Conservation (phyloP, 2,797 vertebrate species). For the Poecilia picta region DNA sequence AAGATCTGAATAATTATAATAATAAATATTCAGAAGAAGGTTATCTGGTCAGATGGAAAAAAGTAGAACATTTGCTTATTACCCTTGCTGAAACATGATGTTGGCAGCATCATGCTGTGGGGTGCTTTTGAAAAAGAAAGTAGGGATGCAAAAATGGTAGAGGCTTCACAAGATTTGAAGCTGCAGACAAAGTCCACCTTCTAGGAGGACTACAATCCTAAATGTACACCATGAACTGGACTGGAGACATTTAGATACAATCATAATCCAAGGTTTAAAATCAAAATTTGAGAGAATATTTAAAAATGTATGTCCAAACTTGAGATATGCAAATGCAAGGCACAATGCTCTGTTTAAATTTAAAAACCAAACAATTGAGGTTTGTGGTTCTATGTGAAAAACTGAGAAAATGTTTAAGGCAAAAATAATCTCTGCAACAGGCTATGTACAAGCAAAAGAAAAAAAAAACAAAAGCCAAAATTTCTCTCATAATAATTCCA, state of each 20-base stretch:
- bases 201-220: not conserved
- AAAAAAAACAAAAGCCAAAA: not conserved
- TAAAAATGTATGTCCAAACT: not conserved
- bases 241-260: not conserved
- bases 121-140: not conserved
- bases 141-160: not conserved
- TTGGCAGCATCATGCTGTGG: not conserved
- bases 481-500: conserved; percentile 1
- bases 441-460: not conserved
- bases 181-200: not conserved
- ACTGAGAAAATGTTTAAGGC: not conserved
- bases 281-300: not conserved
- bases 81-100: not conserved
- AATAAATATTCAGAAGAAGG: not conserved
- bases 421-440: not conserved
- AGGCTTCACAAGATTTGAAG: not conserved
- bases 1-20: not conserved
- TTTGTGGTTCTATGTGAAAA: not conserved
- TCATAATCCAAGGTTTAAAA: not conserved
- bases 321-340: not conserved
- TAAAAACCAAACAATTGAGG: not conserved
- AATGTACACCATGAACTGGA: not conserved
- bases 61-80: not conserved
- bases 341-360: too few relatives aligned
- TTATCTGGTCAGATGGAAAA: not conserved